Base-by-base conservation (phyloP, 2,888 invertebrate genomes). In the Beris morrisii region DNA sequence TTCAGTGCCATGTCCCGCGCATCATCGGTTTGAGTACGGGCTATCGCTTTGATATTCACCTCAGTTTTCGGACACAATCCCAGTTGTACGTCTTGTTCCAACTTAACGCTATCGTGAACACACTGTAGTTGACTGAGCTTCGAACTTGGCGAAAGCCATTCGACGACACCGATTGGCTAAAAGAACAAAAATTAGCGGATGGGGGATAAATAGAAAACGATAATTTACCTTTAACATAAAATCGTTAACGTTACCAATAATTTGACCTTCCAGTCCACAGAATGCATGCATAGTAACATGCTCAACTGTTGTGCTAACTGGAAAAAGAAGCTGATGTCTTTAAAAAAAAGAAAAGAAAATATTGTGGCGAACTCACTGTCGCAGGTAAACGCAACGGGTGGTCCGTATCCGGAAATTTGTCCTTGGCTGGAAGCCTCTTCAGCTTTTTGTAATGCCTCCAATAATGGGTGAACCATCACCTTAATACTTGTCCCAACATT, bases 71-170 rank as follows among this genome's bases (percentile, higher is more conserved):
- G 84, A 69, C 86, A 85, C 2, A 89, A 77, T 59, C 85, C 87
- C 69, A 92, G 78, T 45, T 86, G 83, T 3, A 95, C 91, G 79
- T 96, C 96, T 76, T 90, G 88, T 77, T 97, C 96, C 74, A 96
- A 81, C 75, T 97, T 95, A 67, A 96, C 90, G 78, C 97, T 96
- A 74, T 91, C 90, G 74, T 97, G 94, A 65, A 97, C 90, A 77
- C 96, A 96, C 78, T 95, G 94, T 78, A 96, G 93, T 77, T 95
- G 94, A 69, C 91, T 89, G 43, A 97, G 84, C 11, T 87, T 86
- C 44, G 93, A 92, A 63, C 92, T 90, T 12, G 92, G 88, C 0
- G 90, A 88, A 44, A 97, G 81, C 82, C 95, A 97, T 81, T 97
- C 97, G 63, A 91, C 88, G 67, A 92, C 86, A 15, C 96, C 95